phyloP scores from a whole-genome alignment of 53 echinoderm and acorn worm species.

The Hippasteria phrygiana region DNA sequence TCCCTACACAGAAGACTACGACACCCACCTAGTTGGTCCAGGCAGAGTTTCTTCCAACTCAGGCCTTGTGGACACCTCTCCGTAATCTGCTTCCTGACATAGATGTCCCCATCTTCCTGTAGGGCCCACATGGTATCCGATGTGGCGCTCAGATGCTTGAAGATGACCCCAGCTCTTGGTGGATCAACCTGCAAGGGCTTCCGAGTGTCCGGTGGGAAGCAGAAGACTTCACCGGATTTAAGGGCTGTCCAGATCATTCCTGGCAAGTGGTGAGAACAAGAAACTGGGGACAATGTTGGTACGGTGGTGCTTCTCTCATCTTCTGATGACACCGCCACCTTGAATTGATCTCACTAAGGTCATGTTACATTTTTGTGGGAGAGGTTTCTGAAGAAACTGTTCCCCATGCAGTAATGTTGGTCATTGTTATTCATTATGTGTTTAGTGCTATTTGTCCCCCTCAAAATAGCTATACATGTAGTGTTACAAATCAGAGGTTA shows the following conservation, averaged over 20 bases:
- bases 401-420: too few relatives aligned
- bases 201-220: slow-evolving; percentile 88
- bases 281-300: not conserved
- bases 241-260: slow-evolving; percentile 96
- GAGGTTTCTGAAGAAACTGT: too few relatives aligned
- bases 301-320: not conserved
- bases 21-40: slow-evolving; percentile 86
- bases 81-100: slow-evolving; percentile 77
- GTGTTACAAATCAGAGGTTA: too few relatives aligned
- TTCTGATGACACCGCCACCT: not conserved
- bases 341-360: too few relatives aligned
- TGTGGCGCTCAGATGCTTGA: slow-evolving; percentile 85
- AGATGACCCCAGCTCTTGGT: slow-evolving; percentile 67
- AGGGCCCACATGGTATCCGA: slow-evolving; percentile 91
- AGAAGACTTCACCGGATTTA: slow-evolving; percentile 92
- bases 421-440: too few relatives aligned
- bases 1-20: not conserved
- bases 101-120: slow-evolving; percentile 67
- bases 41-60: slow-evolving; percentile 84
- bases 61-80: slow-evolving; percentile 79
- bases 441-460: too few relatives aligned
- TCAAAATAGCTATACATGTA: too few relatives aligned
- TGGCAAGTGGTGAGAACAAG: slow-evolving; percentile 36
- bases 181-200: slow-evolving; percentile 89
- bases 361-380: too few relatives aligned